Evolutionary conservation across 2,888 invertebrate genomes (phyloP), one percentile per base, ranked within the genome.

Genomic region (Rhogogaster chlorosoma): DNA sequence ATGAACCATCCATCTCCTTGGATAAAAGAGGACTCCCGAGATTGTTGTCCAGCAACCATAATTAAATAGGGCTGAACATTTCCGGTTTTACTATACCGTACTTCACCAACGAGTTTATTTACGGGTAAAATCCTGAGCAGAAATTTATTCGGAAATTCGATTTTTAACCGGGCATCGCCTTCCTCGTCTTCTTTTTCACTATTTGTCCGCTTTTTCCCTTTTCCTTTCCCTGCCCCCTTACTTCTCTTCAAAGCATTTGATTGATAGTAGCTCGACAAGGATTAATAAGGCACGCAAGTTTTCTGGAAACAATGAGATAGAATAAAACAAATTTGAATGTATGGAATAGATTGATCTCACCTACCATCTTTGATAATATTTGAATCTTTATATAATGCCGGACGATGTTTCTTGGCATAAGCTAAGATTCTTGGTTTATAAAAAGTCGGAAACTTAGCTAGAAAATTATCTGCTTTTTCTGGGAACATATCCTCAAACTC

Each of bases 1-100:
- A 64, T 64, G 29, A 29, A 64, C 26, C 64, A 64, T 29, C 64
- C 64, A 64, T 64, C 64, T 26, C 64, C 64, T 64, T 64, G 64
- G 12, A 64, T 64, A 22, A 64, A 64, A 29, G 64, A 26, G 22
- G 22, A 22, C 9, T n/a, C 29, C 22, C 26, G 64, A 15, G 49
- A 49, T 49, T 49, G 49, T 64, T 64, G 64, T 29, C 29, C 29
- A 29, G 4, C 7, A 29, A 64, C 64, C 29, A 10, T 22, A 26
- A 64, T 64, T 10, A 64, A n/a, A 10, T 64, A 22, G 2, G 64
- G 64, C 29, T 64, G 64, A 10, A 64, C 64, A 22, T 64, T 64
- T 7, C 12, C 64, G 7, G 49, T 18, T 15, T 15, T 49, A 4
- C 12, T 18, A 9, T 49, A 49, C 49, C 49, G 6, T 49, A 9